Base-by-base conservation (phyloP, 2,113 vertebrate genomes). In the Cyanistes caeruleus region DNA sequence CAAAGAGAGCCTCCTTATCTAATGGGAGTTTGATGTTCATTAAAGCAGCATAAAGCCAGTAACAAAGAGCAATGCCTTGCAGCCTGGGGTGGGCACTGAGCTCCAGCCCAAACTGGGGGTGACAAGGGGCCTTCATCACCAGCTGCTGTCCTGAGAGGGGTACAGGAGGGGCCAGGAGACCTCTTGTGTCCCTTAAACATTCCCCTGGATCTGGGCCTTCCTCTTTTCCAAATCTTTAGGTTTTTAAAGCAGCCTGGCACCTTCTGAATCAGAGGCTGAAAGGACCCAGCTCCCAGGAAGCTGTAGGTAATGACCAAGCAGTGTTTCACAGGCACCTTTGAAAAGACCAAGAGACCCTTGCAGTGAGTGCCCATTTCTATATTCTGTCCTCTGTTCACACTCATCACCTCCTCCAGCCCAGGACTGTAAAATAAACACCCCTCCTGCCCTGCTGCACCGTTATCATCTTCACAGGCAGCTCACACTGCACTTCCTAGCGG, bases 341-440 rank as follows among this genome's bases (percentile, higher is more conserved):
- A 49, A 46, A 69, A 76, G 87, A 39, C 31, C 63, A 49, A n/a
- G 58, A 13, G 31, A 51, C 23, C 31, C 55, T 83, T 30, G 33
- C 13, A 33, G 19, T 35, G 39, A 90, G 31, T 51, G 39, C 11
- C 73, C 48, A 10, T 78, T 77, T 89, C 80, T 80, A 52, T 22
- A 15, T 27, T 51, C 60, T 48, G 46, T 63, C 27, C 39, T 87
- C 91, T 1, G 0, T 51, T 89, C 63, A 70, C 76, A 81, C 46
- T 92, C 80, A 70, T 43, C 82, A n/a, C 56, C 48, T 84, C 79
- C 35, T 90, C 46, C 68, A 35, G 21, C 3, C 0, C 48, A 23
- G 22, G 44, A 41, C 39, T 56, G 58, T 93, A 95, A 94, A 89
- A 91, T 53, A 87, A 93, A 85, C 82, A 72, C 44, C 19, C 25